Percentiles rank a stretch among this genome's conserved stretches.
phyloP scores from a whole-genome alignment of 2,797 vertebrate genomes.

The Scarus forsteni region DNA sequence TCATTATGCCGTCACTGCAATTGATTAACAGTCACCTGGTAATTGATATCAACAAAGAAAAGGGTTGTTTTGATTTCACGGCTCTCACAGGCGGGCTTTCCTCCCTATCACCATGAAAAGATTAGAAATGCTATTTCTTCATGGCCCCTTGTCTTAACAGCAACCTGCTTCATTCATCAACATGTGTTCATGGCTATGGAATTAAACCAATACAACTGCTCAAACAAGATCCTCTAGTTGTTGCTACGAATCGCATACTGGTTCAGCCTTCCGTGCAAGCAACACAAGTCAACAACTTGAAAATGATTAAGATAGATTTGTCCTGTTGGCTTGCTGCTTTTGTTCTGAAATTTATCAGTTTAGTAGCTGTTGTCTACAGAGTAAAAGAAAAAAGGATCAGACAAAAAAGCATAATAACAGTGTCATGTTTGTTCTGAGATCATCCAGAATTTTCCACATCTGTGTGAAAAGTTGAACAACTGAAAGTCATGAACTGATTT shows the following conservation, averaged over 20 bases:
- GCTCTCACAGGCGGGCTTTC: conserved; percentile 45
- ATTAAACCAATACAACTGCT: conserved; percentile 72
- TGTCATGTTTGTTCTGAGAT: no score
- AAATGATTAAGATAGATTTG: conserved; percentile 34
- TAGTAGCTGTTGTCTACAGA: conserved; percentile 6
- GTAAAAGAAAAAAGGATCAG: no score
- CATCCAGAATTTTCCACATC: no score
- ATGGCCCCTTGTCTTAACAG: conserved; percentile 65
- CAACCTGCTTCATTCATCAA: conserved; percentile 78
- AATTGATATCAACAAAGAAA: conserved; percentile 92
- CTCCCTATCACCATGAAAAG: conserved; percentile 55
- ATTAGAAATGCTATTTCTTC: conserved; percentile 64
- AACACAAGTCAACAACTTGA: conserved; percentile 17
- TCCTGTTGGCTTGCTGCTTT: background rate
- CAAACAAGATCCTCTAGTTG: conserved; percentile 63
- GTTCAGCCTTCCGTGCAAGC: conserved; percentile 27
- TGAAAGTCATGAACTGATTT: no score
- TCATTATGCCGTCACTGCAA: conserved; percentile 91
- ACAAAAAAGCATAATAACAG: no score
- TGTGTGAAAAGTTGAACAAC: no score
- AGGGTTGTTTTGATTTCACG: conserved; percentile 68
- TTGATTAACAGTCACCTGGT: conserved; percentile 96
- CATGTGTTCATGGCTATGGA: conserved; percentile 62
- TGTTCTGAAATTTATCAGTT: conserved; percentile 44
- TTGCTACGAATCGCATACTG: conserved; percentile 39